Base-by-base conservation (phyloP, 2,797 vertebrate genomes). In the Erpetoichthys calabaricus region DNA sequence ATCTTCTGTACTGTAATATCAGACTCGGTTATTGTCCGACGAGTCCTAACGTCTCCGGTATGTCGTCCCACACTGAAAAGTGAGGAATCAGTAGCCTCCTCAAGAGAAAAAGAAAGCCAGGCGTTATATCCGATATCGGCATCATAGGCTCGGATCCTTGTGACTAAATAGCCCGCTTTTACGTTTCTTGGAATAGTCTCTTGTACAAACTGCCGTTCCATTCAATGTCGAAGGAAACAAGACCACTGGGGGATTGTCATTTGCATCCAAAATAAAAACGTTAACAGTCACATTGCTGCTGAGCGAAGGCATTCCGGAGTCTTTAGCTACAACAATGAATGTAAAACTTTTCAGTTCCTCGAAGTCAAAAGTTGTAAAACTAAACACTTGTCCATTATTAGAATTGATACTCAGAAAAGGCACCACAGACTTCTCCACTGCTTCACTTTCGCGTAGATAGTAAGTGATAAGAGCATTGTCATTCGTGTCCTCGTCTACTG, bases 61-160 rank as follows among this genome's bases (percentile, higher is more conserved):
- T 65, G 57, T 8, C 60, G 63, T 45, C 67, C 67, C 44, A 72
- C 42, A 46, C 56, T 58, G 59, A 70, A 68, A 5, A 80, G 64
- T 57, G 67, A 76, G 56, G 75, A 63, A 8, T 66, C 66, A 47
- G 57, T 8, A 7, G 56, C 55, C 4, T 73, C 57, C 51, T 61
- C 66, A 45, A 78, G 57, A 25, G 75, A 65, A 58, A 73, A 79
- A 2, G 64, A 65, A 46, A 79, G 57, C 76, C 73, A 78, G 3
- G 75, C 76, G 25, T 79, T 80, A 59, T 79, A 80, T 52, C 76
- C 79, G 3, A 72, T 73, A 45, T 81, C 79, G 1, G 68, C 60
- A 8, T 80, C 78, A 56, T 72, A 58, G 0, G 75, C 72, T 6
- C 59, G 62, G 6, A 77, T 64, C 62, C 75, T 79, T 3, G 65